These are phyloP conservation scores for Himalopsyche phryganea DNA, from an alignment of 1,140 invertebrate genomes.

Conservation along the genomic window DNA sequence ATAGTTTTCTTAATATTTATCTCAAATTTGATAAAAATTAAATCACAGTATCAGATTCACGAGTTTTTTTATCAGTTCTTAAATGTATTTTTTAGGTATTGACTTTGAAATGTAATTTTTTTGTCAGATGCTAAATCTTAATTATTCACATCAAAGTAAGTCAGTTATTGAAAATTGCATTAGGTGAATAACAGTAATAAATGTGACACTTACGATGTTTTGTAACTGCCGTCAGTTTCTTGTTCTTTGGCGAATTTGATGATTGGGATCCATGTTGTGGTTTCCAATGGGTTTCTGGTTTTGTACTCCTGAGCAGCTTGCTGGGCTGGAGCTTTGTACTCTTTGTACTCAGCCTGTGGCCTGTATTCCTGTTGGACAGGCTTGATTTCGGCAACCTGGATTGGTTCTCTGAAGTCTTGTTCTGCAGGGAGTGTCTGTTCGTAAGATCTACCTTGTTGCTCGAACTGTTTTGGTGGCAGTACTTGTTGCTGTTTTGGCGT, in stretches of 20 bases:
- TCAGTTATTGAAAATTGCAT: too few species aligned
- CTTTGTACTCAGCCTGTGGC: slow-evolving; percentile 27
- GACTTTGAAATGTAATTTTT: too few species aligned
- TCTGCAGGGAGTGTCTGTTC: slow-evolving; percentile 40
- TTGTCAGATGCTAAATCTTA: too few species aligned
- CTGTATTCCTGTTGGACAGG: slow-evolving; percentile 41
- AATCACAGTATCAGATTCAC: too few species aligned
- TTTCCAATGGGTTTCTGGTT: slow-evolving; percentile 41
- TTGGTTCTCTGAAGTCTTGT: slow-evolving; percentile 40
- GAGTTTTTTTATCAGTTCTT: too few species aligned
- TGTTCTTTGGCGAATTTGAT: slow-evolving; percentile 77
- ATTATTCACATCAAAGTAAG: too few species aligned
- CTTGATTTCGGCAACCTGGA: slow-evolving; percentile 29
- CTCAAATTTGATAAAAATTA: too few species aligned
- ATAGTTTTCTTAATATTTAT: too few species aligned
- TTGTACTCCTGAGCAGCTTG: slow-evolving; percentile 36
- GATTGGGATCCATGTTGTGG: slow-evolving; percentile 72
- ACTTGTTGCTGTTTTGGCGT: slow-evolving; percentile 33
- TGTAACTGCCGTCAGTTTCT: slow-evolving; percentile 74
- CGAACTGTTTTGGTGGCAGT: slow-evolving; percentile 31
- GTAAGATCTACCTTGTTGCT: slow-evolving; percentile 7
- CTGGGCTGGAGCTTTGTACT: slow-evolving; percentile 20
- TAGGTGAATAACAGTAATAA: too few species aligned
- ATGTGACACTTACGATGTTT: slow-evolving; percentile 71
- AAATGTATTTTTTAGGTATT: too few species aligned